Percentiles rank a stretch among this genome's conserved stretches.
These are phyloP conservation scores for Alauda arvensis DNA, from an alignment of 2,797 vertebrate species.

Conservation along the genomic window DNA sequence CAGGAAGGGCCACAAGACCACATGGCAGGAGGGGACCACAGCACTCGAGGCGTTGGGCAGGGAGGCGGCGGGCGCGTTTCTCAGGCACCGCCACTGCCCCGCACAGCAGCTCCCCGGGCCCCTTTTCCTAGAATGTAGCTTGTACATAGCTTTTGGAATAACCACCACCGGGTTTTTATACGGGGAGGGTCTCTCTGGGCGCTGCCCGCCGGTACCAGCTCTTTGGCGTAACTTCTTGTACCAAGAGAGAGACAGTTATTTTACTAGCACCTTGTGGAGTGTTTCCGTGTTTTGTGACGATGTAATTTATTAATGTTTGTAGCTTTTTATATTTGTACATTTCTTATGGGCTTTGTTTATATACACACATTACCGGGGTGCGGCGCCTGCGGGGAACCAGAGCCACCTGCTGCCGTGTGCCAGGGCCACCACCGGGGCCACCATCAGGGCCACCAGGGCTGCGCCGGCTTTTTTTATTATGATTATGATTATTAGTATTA, in stretches of 20 bases:
- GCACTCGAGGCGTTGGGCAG: background rate
- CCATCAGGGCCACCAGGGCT: background rate
- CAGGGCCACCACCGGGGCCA: background rate
- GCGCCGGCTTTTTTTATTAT: constrained; percentile 69
- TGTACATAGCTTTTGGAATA: constrained; percentile 98
- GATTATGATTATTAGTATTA: constrained; percentile 76
- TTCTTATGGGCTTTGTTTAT: constrained; percentile 96
- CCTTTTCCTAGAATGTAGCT: constrained; percentile 97
- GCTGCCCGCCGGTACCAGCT: constrained; percentile 78
- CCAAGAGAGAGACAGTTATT: constrained; percentile 91
- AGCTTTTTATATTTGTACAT: constrained; percentile 99
- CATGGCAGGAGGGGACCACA: background rate
- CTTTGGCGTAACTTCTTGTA: constrained; percentile 88
- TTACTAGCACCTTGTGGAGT: constrained; percentile 99
- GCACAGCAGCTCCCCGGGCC: constrained; percentile 76
- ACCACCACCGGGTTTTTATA: constrained; percentile 86
- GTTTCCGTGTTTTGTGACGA: constrained; percentile 97
- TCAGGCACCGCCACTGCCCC: constrained; percentile 82
- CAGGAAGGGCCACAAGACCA: too few species aligned
- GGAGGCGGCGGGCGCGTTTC: constrained; percentile 76
- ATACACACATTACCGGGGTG: constrained; percentile 89
- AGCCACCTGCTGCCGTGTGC: constrained; percentile 48
- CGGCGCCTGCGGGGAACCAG: constrained; percentile 73
- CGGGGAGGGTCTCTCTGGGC: constrained; percentile 79
- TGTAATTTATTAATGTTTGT: constrained; percentile 99